Evolutionary conservation across 2,797 vertebrate genomes (phyloP).

Genomic region (Hoplostethus atlanticus): DNA sequence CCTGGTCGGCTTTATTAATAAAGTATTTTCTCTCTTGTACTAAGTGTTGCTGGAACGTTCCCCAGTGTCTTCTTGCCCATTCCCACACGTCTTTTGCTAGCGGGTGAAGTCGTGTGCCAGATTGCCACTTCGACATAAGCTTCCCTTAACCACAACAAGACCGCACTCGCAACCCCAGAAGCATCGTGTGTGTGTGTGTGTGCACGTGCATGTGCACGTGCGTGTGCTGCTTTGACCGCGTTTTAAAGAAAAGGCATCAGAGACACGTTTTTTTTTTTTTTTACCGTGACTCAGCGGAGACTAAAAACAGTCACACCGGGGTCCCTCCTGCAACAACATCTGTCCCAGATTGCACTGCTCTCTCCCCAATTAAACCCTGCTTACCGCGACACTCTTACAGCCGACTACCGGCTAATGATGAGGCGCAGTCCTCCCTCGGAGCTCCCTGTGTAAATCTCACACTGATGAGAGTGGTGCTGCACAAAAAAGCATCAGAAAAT

Average conservation of each 20-base stretch:
- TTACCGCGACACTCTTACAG: constrained; percentile 74
- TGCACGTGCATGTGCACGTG: neutral
- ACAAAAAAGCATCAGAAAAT: constrained; percentile 27
- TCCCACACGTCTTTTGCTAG: neutral
- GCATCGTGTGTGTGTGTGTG: neutral
- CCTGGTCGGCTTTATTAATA: too few species aligned
- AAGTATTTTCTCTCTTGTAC: neutral
- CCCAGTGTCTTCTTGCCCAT: neutral
- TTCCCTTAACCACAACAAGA: constrained; percentile 21
- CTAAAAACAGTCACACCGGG: constrained; percentile 58
- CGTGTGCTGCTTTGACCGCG: too few species aligned
- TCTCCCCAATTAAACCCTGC: constrained; percentile 79
- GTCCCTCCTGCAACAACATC: constrained; percentile 71
- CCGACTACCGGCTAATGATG: constrained; percentile 74
- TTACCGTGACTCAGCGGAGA: constrained; percentile 32
- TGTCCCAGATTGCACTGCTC: constrained; percentile 70
- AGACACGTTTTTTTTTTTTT: constrained; percentile 48
- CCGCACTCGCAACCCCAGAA: constrained; percentile 8
- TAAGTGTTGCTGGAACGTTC: constrained; percentile 1
- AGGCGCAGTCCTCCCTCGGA: constrained; percentile 62
- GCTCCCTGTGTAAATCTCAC: constrained; percentile 52
- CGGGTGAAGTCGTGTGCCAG: neutral
- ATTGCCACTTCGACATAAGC: constrained; percentile 7
- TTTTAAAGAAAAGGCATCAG: constrained; percentile 3
- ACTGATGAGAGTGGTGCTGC: constrained; percentile 47